These are phyloP conservation scores for Phaetusa simplex DNA, from an alignment of 2,113 vertebrate species.

Conservation along the genomic window DNA sequence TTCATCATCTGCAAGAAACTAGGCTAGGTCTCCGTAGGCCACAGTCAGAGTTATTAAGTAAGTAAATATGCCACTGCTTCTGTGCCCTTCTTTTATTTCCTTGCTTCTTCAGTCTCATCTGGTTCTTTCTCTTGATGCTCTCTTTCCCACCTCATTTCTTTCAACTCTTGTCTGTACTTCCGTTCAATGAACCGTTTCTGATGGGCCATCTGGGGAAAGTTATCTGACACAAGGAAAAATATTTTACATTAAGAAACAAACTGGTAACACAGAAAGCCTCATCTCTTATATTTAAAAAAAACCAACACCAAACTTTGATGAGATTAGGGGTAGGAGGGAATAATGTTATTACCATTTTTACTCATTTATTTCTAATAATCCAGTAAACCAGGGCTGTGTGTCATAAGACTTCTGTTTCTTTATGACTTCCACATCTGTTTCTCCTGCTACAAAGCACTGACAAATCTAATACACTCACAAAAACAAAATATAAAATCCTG, in stretches of 20 bases:
- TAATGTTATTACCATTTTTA: not conserved
- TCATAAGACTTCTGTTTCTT: not conserved
- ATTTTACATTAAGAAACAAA: slow-evolving; percentile 75
- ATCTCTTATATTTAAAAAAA: not conserved
- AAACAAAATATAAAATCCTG: not conserved
- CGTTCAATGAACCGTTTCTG: slow-evolving; percentile 99
- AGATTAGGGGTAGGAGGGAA: not conserved
- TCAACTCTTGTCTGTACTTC: slow-evolving; percentile 98
- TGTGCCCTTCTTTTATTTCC: slow-evolving; percentile 78
- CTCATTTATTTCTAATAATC: not conserved
- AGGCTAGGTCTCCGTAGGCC: slow-evolving; percentile 65
- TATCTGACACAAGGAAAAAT: slow-evolving; percentile 86
- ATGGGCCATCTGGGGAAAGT: slow-evolving; percentile 99
- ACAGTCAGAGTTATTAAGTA: slow-evolving; percentile 64
- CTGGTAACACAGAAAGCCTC: slow-evolving; percentile 4
- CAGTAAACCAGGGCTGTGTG: not conserved
- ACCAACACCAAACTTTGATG: not conserved
- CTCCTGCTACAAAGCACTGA: not conserved
- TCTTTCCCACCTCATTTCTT: slow-evolving; percentile 97
- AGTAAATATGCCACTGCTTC: slow-evolving; percentile 57
- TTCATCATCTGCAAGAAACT: slow-evolving; percentile 63
- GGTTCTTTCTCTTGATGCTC: slow-evolving; percentile 92
- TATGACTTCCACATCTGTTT: not conserved
- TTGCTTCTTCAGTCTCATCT: slow-evolving; percentile 85
- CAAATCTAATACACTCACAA: not conserved